These are phyloP conservation scores for Drosophila serrata DNA, from an alignment of 1,140 invertebrate genomes.

Conservation along the genomic window DNA sequence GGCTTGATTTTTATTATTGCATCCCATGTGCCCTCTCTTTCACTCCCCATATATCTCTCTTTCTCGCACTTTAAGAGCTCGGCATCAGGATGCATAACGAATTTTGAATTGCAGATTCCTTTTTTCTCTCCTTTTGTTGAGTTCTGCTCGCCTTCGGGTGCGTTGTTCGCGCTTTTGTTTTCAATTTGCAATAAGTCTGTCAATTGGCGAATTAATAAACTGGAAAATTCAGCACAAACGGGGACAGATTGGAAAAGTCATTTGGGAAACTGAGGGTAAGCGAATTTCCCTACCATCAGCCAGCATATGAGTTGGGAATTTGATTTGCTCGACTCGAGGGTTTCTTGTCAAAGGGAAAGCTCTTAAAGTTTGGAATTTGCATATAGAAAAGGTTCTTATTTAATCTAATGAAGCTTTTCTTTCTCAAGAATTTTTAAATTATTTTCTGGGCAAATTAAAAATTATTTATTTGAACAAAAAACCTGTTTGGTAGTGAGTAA, in stretches of 20 bases:
- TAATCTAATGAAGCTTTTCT: neutral
- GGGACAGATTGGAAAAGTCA: slow-evolving; percentile 65
- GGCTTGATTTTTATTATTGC: slow-evolving; percentile 83
- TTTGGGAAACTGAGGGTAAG: slow-evolving; percentile 35
- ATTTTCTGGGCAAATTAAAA: neutral
- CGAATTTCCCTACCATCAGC: slow-evolving; percentile 26
- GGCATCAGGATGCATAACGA: slow-evolving; percentile 69
- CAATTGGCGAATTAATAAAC: slow-evolving; percentile 85
- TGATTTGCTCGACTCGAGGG: slow-evolving; percentile 9
- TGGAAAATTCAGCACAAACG: slow-evolving; percentile 79
- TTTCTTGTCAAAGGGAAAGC: neutral
- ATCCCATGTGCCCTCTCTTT: slow-evolving; percentile 46
- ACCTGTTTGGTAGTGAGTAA: neutral
- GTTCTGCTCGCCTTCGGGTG: slow-evolving; percentile 31
- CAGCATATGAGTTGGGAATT: slow-evolving; percentile 35
- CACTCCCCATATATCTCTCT: slow-evolving; percentile 6
- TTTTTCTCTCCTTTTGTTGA: slow-evolving; percentile 13
- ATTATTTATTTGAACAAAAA: neutral
- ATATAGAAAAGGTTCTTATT: neutral
- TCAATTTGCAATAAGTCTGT: slow-evolving; percentile 85
- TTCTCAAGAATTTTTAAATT: neutral
- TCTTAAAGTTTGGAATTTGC: neutral
- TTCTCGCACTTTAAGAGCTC: neutral
- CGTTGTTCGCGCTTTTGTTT: slow-evolving; percentile 79
- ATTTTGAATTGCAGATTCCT: slow-evolving; percentile 59